These are phyloP conservation scores for Burhinus bistriatus DNA, from an alignment of 2,113 vertebrate species.

Conservation along the genomic window DNA sequence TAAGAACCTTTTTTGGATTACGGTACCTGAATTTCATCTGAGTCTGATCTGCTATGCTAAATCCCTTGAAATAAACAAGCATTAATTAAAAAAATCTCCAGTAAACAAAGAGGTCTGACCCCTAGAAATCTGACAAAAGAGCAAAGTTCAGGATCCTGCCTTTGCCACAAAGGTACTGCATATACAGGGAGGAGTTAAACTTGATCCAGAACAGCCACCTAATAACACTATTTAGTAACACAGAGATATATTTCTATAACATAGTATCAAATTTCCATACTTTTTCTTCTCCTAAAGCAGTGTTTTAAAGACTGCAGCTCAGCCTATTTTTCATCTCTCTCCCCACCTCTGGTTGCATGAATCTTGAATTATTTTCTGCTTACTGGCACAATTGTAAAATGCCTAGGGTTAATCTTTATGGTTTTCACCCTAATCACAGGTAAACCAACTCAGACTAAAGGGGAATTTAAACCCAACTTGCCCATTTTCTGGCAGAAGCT, in stretches of 20 bases:
- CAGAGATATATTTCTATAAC: background rate
- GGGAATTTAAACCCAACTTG: background rate
- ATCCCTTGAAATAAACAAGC: background rate
- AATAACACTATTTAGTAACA: background rate
- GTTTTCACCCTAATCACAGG: background rate
- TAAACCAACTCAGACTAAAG: fast-evolving
- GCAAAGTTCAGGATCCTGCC: background rate
- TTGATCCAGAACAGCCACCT: background rate
- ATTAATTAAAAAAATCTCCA: background rate
- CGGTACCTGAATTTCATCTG: background rate
- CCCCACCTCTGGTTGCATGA: background rate
- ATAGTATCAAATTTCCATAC: background rate
- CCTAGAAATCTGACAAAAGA: background rate
- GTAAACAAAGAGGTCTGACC: background rate
- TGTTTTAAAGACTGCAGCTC: background rate
- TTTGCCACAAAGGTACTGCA: background rate
- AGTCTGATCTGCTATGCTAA: background rate
- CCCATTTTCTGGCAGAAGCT: background rate
- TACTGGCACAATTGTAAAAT: background rate
- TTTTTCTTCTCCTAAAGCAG: background rate
- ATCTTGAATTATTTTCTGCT: background rate
- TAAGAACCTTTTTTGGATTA: background rate
- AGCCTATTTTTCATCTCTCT: background rate
- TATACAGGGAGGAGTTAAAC: background rate
- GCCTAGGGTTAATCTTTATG: background rate